Evolutionary conservation across 2,113 vertebrate species (phyloP), one percentile per base, ranked within the genome.

Genomic region (Planiliza haematocheilus): DNA sequence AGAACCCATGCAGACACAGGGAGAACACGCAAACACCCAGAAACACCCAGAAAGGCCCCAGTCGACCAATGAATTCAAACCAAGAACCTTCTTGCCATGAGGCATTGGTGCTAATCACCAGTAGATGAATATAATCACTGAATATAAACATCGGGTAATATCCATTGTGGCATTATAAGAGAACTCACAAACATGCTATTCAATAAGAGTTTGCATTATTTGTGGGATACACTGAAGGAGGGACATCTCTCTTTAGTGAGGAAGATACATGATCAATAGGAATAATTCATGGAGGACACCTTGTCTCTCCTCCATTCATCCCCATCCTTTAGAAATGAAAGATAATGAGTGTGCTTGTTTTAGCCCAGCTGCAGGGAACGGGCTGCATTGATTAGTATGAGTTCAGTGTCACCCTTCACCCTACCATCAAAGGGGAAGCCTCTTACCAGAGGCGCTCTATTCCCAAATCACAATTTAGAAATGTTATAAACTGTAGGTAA

Each of bases 251-350:
- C 48, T 71, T 65, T 65, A 58, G 56, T 56, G 38, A 71, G 14
- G 7, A 8, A 48, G 74, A 66, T 52, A 73, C 52, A 38, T 81
- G 81, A 90, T 91, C 88, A 90, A 83, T 83, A 59, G 78, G 82
- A 91, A 90, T 91, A 91, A 90, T 91, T 90, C 82, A 91, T 90
- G 62, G 74, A 71, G 73, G 81, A 80, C 77, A 72, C 46, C 50
- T 58, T 51, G 57, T 82, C 60, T 74, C 61, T 74, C 72, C 57
- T 85, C 58, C 51, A 70, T 84, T 75, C 65, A 20, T 83, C 77
- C 61, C 56, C 69, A 69, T 81, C 84, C 82, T 87, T 89, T 88
- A 82, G 86, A 89, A 85, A 89, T 83, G 78, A 79, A 81, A 86
- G 74, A 89, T 91, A 92, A 86, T 87, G 86, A 88, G 81, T 20